Evolutionary conservation across 92 coral and sea anemone species (phyloP).

Genomic region (Chrysogorgia sp.): DNA sequence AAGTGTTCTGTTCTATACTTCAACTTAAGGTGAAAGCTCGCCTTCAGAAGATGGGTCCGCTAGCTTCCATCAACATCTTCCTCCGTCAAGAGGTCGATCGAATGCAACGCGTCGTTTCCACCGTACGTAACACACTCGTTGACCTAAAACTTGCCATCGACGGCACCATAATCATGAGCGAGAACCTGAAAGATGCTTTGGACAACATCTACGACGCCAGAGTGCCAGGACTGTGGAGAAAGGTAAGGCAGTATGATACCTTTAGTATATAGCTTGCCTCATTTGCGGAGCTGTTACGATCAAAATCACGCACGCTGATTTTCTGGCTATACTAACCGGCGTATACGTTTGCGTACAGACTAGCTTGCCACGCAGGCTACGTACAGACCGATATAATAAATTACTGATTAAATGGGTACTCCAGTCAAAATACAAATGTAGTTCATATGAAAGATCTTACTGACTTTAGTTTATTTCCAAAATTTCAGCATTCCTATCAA

Average conservation of each 20-base stretch:
- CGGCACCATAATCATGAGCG: constrained; percentile 99
- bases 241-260: no score
- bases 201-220: constrained; percentile 97
- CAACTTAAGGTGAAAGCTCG: constrained; percentile 79
- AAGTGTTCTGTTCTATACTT: neutral
- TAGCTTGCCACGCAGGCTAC: no score
- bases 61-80: constrained; percentile 97
- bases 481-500: no score
- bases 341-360: no score
- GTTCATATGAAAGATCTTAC: no score
- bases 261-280: neutral
- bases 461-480: no score
- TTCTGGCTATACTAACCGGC: no score
- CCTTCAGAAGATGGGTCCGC: constrained; percentile 97
- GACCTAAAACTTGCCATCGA: constrained; percentile 97
- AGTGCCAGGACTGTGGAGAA: constrained; percentile 93
- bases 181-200: constrained; percentile 95
- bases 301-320: neutral
- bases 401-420: no score
- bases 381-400: no score
- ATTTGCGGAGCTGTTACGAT: neutral
- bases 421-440: no score
- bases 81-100: constrained; percentile 98
- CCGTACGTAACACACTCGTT: constrained; percentile 77
- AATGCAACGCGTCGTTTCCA: constrained; percentile 94